Base-by-base conservation (phyloP, 2,888 invertebrate species). In the Volucella zonaria region DNA sequence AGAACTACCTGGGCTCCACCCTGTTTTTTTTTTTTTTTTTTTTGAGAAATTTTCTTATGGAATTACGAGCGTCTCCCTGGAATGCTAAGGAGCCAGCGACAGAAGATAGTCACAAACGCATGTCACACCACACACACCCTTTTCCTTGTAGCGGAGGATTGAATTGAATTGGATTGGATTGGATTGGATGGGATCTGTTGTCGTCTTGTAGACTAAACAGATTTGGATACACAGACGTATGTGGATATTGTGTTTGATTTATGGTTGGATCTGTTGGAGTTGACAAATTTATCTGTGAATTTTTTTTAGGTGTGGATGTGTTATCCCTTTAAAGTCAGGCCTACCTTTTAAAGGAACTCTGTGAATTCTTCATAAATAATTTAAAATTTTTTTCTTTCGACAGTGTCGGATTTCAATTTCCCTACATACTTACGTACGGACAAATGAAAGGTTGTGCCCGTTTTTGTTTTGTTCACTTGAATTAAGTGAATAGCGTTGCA, bases 211-310 rank as follows among this genome's bases (percentile, higher is more conserved):
- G 45, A 31, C 66, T 49, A 10, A 23, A 8, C 11, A 70, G 42
- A 58, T 76, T 43, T 45, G 18, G 15, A 56, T 38, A 62, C 68
- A 49, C 59, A 45, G 56, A 40, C 31, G 18, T 12, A 42, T 42
- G 51, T 58, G 70, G 70, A 76, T 66, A 54, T 59, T 23, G 8
- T 47, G 15, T 71, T 47, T 80, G 77, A 82, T 82, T 82, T 82
- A 82, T 82, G 54, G 43, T 67, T 18, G 18, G 45, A 71, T 66
- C 64, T 54, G 18, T 38, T 54, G 47, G 49, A 71, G 67, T 71
- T 71, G 82, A 82, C 77, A 82, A 82, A 54, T 70, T 81, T 64
- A 75, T 58, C 70, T 66, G 47, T 52, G 15, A 67, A 23, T 23
- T 23, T 38, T 45, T 52, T 54, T 66, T 58, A 71, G 82, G 82